These are phyloP conservation scores for Arctopsyche grandis DNA, from an alignment of 1,140 invertebrate genomes.

Conservation along the genomic window DNA sequence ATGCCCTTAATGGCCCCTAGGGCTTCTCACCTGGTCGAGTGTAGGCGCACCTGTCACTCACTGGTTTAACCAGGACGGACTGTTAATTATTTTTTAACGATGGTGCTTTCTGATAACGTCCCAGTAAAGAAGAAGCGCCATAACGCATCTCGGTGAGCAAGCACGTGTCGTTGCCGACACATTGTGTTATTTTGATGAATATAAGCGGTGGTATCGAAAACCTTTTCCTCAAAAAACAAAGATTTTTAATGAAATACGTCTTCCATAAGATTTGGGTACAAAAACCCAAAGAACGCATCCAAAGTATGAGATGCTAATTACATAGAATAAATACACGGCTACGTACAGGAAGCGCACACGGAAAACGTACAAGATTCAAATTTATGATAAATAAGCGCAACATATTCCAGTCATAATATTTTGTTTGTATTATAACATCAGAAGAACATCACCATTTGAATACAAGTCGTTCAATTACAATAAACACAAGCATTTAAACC, in stretches of 20 bases:
- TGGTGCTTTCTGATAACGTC: not conserved
- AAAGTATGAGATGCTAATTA: not conserved
- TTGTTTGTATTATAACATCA: slow-evolving; percentile 49
- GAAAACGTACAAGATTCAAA: slow-evolving; percentile 51
- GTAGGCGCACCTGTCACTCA: slow-evolving; percentile 12
- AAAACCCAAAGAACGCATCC: too few species aligned
- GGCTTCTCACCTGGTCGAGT: slow-evolving; percentile 24
- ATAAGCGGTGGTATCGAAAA: too few species aligned
- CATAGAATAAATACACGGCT: not conserved
- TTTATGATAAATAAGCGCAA: slow-evolving; percentile 50
- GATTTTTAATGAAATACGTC: too few species aligned
- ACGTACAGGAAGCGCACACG: slow-evolving; percentile 46
- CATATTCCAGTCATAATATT: slow-evolving; percentile 54
- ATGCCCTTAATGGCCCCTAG: slow-evolving; percentile 27
- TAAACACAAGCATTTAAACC: not conserved
- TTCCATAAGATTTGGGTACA: too few species aligned
- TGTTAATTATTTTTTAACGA: slow-evolving; percentile 21
- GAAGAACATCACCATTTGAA: slow-evolving; percentile 24
- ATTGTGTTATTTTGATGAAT: too few species aligned
- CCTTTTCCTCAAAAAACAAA: too few species aligned
- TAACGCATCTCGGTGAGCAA: too few species aligned
- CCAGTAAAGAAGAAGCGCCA: too few species aligned
- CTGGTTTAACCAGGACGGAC: not conserved
- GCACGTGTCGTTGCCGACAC: too few species aligned
- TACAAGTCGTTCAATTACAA: slow-evolving; percentile 41